A percentile compares a stretch with the other conserved stretches of the same genome.
Evolutionary conservation across 2,113 vertebrate species (phyloP).

Genomic region (Terrapene triunguis): DNA sequence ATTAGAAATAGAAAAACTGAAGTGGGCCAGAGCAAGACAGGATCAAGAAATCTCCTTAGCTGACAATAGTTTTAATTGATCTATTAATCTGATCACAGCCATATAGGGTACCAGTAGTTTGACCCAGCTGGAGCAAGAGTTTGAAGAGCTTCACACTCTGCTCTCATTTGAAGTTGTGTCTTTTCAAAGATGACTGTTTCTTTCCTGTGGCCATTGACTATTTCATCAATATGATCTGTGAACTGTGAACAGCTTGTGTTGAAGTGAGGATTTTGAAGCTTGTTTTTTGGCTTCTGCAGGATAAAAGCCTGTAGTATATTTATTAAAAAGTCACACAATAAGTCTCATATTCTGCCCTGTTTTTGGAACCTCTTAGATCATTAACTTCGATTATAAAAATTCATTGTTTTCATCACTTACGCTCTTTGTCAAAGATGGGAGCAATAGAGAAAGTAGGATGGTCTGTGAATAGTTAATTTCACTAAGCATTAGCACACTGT

Average conservation of each 20-base stretch:
- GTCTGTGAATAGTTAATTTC: background rate
- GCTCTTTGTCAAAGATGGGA: background rate
- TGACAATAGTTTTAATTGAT: background rate
- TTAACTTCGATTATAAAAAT: background rate
- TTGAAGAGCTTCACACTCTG: background rate
- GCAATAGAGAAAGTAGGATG: background rate
- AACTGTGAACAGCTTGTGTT: background rate
- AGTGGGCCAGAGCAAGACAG: background rate
- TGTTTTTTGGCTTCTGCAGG: background rate
- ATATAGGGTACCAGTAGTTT: background rate
- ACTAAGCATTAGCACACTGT: background rate
- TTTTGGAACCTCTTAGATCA: background rate
- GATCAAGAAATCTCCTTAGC: background rate
- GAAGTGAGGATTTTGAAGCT: background rate
- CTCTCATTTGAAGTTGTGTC: background rate
- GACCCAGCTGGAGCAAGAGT: background rate
- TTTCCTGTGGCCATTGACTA: background rate
- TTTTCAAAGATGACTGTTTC: background rate
- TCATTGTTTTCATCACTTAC: background rate
- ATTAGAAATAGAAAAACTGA: background rate
- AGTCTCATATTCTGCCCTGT: fast-evolving
- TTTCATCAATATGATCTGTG: background rate
- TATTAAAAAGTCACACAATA: background rate
- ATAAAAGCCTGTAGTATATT: background rate
- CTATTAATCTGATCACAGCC: background rate